Percentiles rank a stretch among this genome's conserved stretches.
These are phyloP conservation scores for Dasyornis broadbenti DNA, from an alignment of 2,113 vertebrate species.

Conservation along the genomic window DNA sequence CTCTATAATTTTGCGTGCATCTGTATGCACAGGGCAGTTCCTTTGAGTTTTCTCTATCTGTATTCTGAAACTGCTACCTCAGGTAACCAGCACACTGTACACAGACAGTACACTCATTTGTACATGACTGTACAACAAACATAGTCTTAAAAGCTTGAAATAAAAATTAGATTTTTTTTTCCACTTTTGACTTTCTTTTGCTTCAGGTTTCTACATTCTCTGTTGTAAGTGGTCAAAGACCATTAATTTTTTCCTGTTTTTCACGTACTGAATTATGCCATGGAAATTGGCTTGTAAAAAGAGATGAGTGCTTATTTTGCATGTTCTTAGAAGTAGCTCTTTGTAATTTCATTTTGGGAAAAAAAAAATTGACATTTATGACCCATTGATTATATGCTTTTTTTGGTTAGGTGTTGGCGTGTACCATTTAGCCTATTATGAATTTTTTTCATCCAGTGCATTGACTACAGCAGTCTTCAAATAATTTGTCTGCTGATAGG, in stretches of 20 bases:
- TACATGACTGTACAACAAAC: background rate
- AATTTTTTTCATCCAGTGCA: background rate
- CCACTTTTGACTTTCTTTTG: background rate
- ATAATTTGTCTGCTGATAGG: background rate
- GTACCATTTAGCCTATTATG: background rate
- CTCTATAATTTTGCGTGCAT: background rate
- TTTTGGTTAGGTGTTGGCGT: background rate
- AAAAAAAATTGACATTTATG: background rate
- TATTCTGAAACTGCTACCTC: background rate
- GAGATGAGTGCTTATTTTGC: background rate
- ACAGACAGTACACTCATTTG: background rate
- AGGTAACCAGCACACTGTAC: background rate
- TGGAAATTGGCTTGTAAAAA: background rate
- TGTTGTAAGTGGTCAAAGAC: background rate
- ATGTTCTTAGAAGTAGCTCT: background rate
- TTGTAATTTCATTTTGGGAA: background rate
- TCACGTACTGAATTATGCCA: background rate
- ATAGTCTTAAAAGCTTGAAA: background rate
- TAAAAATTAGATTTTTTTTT: background rate
- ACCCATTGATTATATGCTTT: background rate
- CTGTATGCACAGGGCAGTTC: background rate
- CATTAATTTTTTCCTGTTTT: background rate
- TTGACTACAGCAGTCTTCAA: background rate
- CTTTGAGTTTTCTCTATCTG: background rate
- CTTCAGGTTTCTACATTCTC: background rate